Percentiles rank a stretch among this genome's conserved stretches.
phyloP scores from a whole-genome alignment of 1,140 invertebrate genomes.

The Solenopsis invicta region DNA sequence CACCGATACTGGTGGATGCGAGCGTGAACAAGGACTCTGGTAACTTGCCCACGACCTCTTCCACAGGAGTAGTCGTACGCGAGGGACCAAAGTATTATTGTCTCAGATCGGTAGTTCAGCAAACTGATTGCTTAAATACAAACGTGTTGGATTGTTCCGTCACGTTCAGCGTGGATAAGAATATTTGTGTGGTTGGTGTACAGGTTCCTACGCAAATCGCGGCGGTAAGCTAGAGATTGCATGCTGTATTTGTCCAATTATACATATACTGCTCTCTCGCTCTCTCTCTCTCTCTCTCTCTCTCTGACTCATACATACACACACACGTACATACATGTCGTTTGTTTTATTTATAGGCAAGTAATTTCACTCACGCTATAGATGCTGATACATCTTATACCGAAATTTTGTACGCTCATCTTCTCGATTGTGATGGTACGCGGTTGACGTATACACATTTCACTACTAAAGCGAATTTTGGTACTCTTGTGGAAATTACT shows the following conservation, averaged over 20 bases:
- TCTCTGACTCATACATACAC: not conserved
- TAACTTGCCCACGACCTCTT: conserved; percentile 18
- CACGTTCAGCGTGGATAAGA: conserved; percentile 92
- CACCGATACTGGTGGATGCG: conserved; percentile 22
- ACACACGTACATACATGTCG: not conserved
- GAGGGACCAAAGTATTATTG: conserved; percentile 90
- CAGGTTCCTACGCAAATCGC: conserved; percentile 87
- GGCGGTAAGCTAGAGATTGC: conserved; percentile 68
- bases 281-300: no score
- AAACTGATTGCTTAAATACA: conserved; percentile 90
- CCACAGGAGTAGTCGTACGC: conserved; percentile 49
- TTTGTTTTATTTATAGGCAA: conserved; percentile 45
- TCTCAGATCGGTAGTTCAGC: conserved; percentile 88
- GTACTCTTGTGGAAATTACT: conserved; percentile 91
- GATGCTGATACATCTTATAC: conserved; percentile 87
- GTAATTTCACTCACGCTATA: conserved; percentile 16
- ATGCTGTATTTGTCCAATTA: not conserved
- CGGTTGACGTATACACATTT: conserved; percentile 93
- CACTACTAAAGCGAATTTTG: conserved; percentile 89
- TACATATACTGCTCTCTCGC: no score
- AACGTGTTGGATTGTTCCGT: conserved; percentile 92
- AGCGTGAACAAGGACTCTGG: conserved; percentile 31
- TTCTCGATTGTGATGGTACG: conserved; percentile 92
- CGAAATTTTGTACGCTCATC: conserved; percentile 93
- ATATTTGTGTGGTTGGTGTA: conserved; percentile 91